Evolutionary conservation across 2,113 vertebrate species (phyloP), one percentile per base, ranked within the genome.

Genomic region (Budorcas taxicolor): DNA sequence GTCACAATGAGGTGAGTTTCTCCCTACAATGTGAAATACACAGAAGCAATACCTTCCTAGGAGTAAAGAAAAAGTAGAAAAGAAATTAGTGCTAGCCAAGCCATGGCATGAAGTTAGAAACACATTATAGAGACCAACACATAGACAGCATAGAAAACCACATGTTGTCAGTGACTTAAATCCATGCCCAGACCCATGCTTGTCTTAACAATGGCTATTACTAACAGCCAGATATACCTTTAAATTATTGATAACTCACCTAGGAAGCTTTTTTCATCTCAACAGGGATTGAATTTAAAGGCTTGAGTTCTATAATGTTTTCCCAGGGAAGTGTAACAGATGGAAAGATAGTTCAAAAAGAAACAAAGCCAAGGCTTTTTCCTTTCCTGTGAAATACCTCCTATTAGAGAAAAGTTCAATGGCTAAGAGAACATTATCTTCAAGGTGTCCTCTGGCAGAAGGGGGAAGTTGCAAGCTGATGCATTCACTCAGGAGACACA

Each of bases 1-100:
- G 95, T 98, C 94, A 93, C 64, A 80, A 62, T 31, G 82, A 96
- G 94, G 95, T 87, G 96, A 83, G 62, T 92, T 94, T 97, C 64
- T 97, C 76, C 95, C 55, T 91, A 67, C 6, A 67, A 25, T 85
- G 62, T 96, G 86, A 94, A 96, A 78, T 84, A 57, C 60, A 87
- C 43, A 96, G 82, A 92, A 85, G 92, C 31, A 91, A 82, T 91
- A 96, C 40, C 31, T 95, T 92, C 58, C 40, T 43, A 85, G 83
- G 71, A 84, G 80, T 60, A 71, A 78, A 96, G 90, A 94, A 74
- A 87, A 93, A 58, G 50, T 21, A 86, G 53, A 76, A 87, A 93
- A 95, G 76, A 67, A 97, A 89, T 95, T 84, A 76, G 52, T 83
- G 76, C 52, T 92, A 84, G 87, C 85, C 82, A 94, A 93, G 53